Percentiles rank a stretch among this genome's conserved stretches.
Conservation (phyloP, 2,888 invertebrate species). For the Abrostola triplasia region DNA sequence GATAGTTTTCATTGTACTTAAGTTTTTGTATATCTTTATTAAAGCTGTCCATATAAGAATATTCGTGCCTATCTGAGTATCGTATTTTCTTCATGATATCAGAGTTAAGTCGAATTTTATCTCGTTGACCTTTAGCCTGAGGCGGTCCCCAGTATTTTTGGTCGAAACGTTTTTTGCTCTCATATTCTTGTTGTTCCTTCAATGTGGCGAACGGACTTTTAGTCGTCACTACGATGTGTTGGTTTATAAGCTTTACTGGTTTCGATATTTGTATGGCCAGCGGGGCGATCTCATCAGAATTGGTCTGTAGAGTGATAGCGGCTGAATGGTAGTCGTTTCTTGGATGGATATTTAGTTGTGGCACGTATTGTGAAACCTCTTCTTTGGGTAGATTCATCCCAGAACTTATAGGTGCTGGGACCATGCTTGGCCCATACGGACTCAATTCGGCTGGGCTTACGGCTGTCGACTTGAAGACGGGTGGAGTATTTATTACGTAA, state of each 20-base stretch:
- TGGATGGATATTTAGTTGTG: constrained; percentile 12
- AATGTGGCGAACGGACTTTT: constrained; percentile 31
- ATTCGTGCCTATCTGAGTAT: constrained; percentile 6
- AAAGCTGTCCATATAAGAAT: constrained; percentile 26
- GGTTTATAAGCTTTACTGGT: constrained; percentile 65
- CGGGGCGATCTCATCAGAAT: constrained; percentile 74
- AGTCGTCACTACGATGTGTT: constrained; percentile 73
- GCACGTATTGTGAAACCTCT: constrained; percentile 2
- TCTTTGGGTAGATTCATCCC: constrained; percentile 1
- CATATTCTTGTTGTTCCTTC: constrained; percentile 21
- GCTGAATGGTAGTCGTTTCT: constrained; percentile 8
- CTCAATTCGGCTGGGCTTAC: not conserved
- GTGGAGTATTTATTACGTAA: constrained; percentile 15
- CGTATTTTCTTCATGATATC: constrained; percentile 28
- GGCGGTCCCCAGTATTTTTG: constrained; percentile 12
- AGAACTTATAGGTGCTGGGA: constrained; percentile 1
- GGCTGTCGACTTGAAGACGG: not conserved
- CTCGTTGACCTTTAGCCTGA: constrained; percentile 16
- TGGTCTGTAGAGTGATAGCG: constrained; percentile 76
- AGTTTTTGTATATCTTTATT: constrained; percentile 23
- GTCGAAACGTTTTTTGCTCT: constrained; percentile 24
- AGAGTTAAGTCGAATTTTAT: constrained; percentile 9
- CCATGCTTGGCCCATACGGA: constrained; percentile 3
- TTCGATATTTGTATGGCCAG: constrained; percentile 69
- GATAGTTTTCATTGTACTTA: constrained; percentile 10